Conservation (phyloP, 2,113 vertebrate species). For the Abramis brama region DNA sequence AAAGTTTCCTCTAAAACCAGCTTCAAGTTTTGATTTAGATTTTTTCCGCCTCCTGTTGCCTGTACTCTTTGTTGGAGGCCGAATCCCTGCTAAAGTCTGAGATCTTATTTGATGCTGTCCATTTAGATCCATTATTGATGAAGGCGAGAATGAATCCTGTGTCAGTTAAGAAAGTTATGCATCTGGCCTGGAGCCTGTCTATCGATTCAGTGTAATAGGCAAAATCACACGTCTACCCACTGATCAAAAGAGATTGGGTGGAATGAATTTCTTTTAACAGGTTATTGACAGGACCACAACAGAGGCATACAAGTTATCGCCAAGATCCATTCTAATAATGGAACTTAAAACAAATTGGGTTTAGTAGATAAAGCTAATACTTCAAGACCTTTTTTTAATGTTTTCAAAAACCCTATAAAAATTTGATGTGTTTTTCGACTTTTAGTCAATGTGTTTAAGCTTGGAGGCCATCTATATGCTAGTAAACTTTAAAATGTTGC, state of each 20-base stretch:
- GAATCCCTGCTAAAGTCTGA: neutral
- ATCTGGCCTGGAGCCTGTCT: slow-evolving; percentile 56
- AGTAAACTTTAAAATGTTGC: neutral
- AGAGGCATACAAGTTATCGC: neutral
- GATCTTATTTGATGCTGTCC: slow-evolving; percentile 48
- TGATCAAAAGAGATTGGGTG: slow-evolving; percentile 9
- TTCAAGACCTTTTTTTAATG: neutral
- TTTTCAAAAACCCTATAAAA: neutral
- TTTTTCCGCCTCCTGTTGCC: slow-evolving; percentile 30
- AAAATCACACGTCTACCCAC: slow-evolving; percentile 56
- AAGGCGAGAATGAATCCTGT: slow-evolving; percentile 63
- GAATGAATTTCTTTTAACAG: neutral
- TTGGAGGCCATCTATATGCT: neutral
- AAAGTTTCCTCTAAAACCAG: slow-evolving; percentile 50
- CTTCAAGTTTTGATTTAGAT: slow-evolving; percentile 63
- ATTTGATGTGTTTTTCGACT: neutral
- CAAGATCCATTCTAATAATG: neutral
- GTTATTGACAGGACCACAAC: slow-evolving; percentile 4
- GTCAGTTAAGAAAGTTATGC: slow-evolving; percentile 7
- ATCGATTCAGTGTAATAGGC: slow-evolving; percentile 39
- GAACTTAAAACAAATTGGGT: neutral
- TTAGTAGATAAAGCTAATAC: neutral
- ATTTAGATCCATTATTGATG: slow-evolving; percentile 68
- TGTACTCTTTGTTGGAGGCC: slow-evolving; percentile 3
- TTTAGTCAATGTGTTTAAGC: neutral